Base-by-base conservation (phyloP, 2,113 vertebrate genomes). In the Hippolais icterina region DNA sequence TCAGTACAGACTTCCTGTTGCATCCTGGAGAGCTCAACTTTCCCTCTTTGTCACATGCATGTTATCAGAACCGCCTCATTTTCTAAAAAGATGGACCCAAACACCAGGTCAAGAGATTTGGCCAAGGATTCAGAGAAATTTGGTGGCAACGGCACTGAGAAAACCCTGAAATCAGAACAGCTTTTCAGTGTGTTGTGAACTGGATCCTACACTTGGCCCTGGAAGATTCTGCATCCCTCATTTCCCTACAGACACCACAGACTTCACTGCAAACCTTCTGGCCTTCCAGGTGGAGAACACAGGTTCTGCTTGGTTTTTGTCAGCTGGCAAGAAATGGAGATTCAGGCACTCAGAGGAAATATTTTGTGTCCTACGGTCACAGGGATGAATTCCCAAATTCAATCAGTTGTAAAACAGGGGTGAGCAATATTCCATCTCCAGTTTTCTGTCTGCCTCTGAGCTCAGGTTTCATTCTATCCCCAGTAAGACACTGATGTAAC, bases 261-360 rank as follows among this genome's bases (percentile, higher is more conserved):
- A 44, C 2, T 8, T 56, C 25, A 13, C 4, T 72, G 27, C 19
- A 92, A 82, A 28, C 28, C 29, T 74, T 50, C 23, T 71, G 61
- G 5, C 16, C 46, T 87, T 76, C 56, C 60, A 42, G 22, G 54
- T 27, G 41, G 41, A 80, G 12, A 20, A 24, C 8, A 42, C 25
- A 59, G 29, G 19, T 94, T 90, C 96, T 95, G 91, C 86, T 83
- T 94, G 77, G 81, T 89, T 95, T 94, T 91, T 79, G 52, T 65
- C 75, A 87, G 56, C 59, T 89, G 75, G 23, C 63, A 39, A 90
- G 61, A 90, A 96, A 95, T 78, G 65, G 2, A 59, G 87, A 66
- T 53, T 57, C 15, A 24, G 33, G 31, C 33, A 37, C 79, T 83
- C 90, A 42, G 42, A 79, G 83, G 75, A 94, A 28, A 50, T 60